Conservation (phyloP, 2,888 invertebrate genomes). For the Tribolium freemani region DNA sequence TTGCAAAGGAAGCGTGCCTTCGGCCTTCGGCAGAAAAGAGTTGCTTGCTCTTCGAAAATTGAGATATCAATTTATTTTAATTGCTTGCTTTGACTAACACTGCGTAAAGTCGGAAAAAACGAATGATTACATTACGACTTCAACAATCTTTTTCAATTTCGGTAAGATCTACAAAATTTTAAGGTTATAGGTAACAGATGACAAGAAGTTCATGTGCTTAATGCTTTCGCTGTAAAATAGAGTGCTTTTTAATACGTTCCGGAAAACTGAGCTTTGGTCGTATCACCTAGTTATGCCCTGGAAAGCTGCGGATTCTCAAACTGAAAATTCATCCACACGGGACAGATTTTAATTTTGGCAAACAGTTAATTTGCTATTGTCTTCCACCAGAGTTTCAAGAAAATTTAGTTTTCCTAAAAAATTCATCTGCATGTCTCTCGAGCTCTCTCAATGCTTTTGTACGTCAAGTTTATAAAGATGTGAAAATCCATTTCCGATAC, state of each 20-base stretch:
- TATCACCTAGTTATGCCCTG: too few relatives aligned
- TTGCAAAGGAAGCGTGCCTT: not conserved
- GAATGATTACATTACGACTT: not conserved
- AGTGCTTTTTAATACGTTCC: too few relatives aligned
- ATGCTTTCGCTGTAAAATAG: too few relatives aligned
- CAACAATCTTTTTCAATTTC: not conserved
- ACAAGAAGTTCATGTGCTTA: too few relatives aligned
- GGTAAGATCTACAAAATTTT: not conserved
- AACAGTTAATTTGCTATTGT: too few relatives aligned
- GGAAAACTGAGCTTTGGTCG: too few relatives aligned
- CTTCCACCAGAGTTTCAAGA: not conserved
- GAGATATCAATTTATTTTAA: not conserved
- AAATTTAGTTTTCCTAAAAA: not conserved
- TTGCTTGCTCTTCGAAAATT: not conserved
- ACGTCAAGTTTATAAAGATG: not conserved
- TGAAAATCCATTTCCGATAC: constrained; percentile 15
- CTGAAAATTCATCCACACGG: too few relatives aligned
- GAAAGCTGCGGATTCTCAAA: too few relatives aligned
- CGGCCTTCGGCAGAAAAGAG: not conserved
- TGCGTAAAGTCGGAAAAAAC: not conserved
- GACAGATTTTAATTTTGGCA: too few relatives aligned
- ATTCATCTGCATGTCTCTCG: not conserved
- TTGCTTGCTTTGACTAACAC: not conserved
- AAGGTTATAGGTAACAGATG: too few relatives aligned
- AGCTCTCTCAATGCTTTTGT: not conserved